Conservation (phyloP, 2,797 vertebrate genomes). For the Rhinichthys osculus region DNA sequence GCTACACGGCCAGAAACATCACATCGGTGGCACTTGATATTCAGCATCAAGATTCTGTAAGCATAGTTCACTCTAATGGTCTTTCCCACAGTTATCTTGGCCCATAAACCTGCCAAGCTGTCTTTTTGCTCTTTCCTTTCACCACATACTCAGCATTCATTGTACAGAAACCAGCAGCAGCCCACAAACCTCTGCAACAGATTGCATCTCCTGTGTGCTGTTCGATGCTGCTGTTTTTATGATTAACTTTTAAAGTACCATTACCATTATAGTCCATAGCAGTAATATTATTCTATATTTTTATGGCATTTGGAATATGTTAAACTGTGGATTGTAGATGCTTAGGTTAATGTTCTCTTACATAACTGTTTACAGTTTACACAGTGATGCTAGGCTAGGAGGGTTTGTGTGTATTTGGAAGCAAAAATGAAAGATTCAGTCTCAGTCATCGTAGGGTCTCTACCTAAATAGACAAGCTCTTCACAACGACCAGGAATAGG, state of each 20-base stretch:
- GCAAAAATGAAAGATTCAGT: neutral
- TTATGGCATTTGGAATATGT: neutral
- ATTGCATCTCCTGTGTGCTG: neutral
- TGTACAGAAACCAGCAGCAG: neutral
- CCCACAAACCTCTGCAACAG: neutral
- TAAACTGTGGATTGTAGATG: neutral
- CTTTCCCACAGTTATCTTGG: neutral
- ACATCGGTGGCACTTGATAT: neutral
- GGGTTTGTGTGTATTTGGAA: neutral
- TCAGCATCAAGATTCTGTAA: neutral
- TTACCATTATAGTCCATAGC: neutral
- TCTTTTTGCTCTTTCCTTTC: neutral
- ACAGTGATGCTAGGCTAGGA: neutral
- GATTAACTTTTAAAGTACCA: neutral
- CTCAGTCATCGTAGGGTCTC: neutral
- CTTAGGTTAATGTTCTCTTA: neutral
- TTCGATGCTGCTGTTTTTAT: neutral
- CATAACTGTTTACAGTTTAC: neutral
- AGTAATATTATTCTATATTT: neutral
- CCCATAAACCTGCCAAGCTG: neutral
- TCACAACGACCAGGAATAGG: neutral
- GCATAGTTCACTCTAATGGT: constrained; percentile 14
- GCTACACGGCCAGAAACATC: neutral
- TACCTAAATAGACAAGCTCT: neutral
- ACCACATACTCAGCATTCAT: neutral